A percentile compares a stretch with the other conserved stretches of the same genome.
Conservation (phyloP, 2,888 invertebrate genomes). For the Caenorhabditis auriculariae region DNA sequence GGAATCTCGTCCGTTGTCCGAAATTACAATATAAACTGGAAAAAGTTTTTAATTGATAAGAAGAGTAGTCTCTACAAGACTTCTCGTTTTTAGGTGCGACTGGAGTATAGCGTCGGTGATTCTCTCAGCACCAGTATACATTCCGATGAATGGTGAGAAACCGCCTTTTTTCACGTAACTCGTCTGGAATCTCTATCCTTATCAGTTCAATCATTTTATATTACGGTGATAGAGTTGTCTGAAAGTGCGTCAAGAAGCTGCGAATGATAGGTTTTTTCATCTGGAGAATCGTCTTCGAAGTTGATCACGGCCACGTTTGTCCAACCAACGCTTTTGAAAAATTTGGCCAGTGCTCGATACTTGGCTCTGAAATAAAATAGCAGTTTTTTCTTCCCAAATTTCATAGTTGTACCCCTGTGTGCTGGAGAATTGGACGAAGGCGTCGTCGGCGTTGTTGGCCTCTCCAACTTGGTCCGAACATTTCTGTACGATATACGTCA, state of each 20-base stretch:
- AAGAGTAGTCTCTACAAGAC: constrained; percentile 4
- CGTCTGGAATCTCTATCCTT: constrained; percentile 11
- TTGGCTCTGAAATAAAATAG: constrained; percentile 21
- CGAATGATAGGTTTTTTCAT: constrained; percentile 17
- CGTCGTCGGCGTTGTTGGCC: constrained; percentile 18
- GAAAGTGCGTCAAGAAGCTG: constrained; percentile 24
- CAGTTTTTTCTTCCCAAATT: not conserved
- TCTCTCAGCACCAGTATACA: constrained; percentile 17
- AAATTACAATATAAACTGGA: constrained; percentile 18
- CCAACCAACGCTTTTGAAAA: constrained; percentile 25
- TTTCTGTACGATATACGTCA: constrained; percentile 10
- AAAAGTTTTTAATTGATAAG: not conserved
- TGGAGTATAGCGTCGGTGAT: constrained; percentile 13
- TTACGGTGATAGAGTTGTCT: constrained; percentile 12
- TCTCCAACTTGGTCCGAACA: constrained; percentile 29
- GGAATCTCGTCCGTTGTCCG: constrained; percentile 3
- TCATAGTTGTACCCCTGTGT: constrained; percentile 30
- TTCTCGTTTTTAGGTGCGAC: constrained; percentile 20
- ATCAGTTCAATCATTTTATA: not conserved
- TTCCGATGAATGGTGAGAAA: constrained; percentile 11
- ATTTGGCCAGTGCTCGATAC: constrained; percentile 25
- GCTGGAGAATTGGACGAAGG: constrained; percentile 14
- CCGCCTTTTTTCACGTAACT: constrained; percentile 27
- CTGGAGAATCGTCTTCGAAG: constrained; percentile 17
- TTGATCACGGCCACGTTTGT: constrained; percentile 27